phyloP scores from a whole-genome alignment of 2,888 invertebrate species.

The Chrysomela aeneicollis region DNA sequence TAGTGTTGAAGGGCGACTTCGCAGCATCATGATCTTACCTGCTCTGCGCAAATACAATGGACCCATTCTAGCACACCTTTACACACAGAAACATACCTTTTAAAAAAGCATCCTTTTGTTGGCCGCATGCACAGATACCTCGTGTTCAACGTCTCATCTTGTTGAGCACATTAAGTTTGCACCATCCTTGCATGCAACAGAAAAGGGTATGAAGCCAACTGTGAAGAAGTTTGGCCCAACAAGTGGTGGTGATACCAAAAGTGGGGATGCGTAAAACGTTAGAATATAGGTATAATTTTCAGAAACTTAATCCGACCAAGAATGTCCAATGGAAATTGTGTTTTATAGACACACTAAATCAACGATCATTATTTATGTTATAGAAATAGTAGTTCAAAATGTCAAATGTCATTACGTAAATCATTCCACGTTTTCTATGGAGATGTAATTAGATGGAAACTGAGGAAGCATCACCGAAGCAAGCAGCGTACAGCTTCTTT shows the following conservation, averaged over 20 bases:
- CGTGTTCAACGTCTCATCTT: conserved; percentile 48
- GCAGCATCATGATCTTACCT: conserved; percentile 39
- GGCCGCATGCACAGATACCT: conserved; percentile 38
- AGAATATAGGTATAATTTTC: too few relatives aligned
- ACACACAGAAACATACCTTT: conserved; percentile 38
- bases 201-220: conserved; percentile 4
- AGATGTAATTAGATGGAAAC: too few relatives aligned
- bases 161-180: conserved; percentile 47
- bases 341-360: too few relatives aligned
- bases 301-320: too few relatives aligned
- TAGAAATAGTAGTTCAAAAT: too few relatives aligned
- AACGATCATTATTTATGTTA: too few relatives aligned
- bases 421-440: too few relatives aligned
- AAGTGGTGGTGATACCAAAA: neutral
- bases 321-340: too few relatives aligned
- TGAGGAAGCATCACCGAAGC: too few relatives aligned
- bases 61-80: conserved; percentile 41
- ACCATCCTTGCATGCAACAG: conserved; percentile 33
- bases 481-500: too few relatives aligned
- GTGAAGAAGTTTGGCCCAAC: conserved; percentile 1
- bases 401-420: too few relatives aligned
- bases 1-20: conserved; percentile 52
- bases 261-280: too few relatives aligned
- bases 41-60: conserved; percentile 40
- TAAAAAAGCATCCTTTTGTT: conserved; percentile 39